These are phyloP conservation scores for Arrhamphus sclerolepis DNA, from an alignment of 2,797 vertebrate species.

Conservation along the genomic window DNA sequence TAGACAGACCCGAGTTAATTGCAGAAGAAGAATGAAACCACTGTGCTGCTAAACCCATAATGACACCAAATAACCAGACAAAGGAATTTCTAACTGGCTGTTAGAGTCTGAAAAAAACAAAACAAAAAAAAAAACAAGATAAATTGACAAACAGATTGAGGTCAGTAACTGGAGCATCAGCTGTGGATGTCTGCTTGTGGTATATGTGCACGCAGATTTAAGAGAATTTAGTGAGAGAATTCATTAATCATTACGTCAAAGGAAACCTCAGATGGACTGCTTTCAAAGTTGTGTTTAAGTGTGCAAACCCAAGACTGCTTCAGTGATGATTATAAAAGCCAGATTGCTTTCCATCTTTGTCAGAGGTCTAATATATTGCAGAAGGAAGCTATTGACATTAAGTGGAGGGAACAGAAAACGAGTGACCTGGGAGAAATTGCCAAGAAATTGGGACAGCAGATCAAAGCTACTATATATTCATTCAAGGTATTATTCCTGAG, in stretches of 20 bases:
- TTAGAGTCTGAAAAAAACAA: conserved; percentile 24
- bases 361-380: too few relatives aligned
- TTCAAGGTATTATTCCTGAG: too few relatives aligned
- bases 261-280: neutral
- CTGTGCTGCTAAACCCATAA: conserved; percentile 60
- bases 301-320: too few relatives aligned
- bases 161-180: conserved; percentile 10
- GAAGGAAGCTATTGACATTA: too few relatives aligned
- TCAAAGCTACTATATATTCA: too few relatives aligned
- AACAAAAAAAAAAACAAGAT: conserved; percentile 28
- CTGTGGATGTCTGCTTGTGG: neutral
- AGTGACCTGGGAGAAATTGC: too few relatives aligned
- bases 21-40: conserved; percentile 62
- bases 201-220: neutral
- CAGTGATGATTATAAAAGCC: too few relatives aligned
- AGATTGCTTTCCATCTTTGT: too few relatives aligned
- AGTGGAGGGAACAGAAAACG: too few relatives aligned
- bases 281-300: too few relatives aligned
- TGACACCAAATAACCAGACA: conserved; percentile 55
- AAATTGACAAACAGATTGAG: conserved; percentile 29
- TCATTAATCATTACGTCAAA: neutral
- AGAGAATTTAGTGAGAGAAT: neutral
- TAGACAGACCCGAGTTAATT: conserved; percentile 67
- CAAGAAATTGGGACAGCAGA: too few relatives aligned
- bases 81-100: conserved; percentile 53